Conservation (phyloP, 2,797 vertebrate genomes). For the Lithobates pipiens region DNA sequence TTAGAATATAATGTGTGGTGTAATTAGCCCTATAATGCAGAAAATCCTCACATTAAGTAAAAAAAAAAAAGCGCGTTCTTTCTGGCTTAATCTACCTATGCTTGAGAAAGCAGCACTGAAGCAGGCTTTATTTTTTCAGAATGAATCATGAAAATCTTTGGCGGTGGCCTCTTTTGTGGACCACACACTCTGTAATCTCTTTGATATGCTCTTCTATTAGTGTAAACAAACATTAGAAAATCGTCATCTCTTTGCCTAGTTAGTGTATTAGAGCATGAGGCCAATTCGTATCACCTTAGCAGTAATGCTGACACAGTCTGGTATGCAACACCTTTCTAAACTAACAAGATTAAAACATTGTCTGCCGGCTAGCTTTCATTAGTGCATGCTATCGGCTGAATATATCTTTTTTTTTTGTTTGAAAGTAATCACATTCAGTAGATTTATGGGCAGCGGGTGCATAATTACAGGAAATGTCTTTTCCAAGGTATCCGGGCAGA, state of each 20-base stretch:
- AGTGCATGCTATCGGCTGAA: constrained; percentile 34
- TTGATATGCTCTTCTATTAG: constrained; percentile 74
- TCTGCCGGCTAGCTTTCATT: constrained; percentile 16
- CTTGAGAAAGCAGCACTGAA: constrained; percentile 49
- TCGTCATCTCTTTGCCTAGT: constrained; percentile 67
- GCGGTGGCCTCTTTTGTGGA: constrained; percentile 76
- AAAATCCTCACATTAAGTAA: constrained; percentile 28
- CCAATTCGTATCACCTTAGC: constrained; percentile 66
- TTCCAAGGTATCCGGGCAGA: constrained; percentile 2
- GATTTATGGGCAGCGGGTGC: constrained; percentile 42
- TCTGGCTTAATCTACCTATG: constrained; percentile 35
- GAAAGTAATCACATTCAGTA: constrained; percentile 22
- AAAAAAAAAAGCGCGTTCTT: constrained; percentile 28
- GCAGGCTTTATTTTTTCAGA: constrained; percentile 71
- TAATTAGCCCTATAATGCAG: constrained; percentile 10
- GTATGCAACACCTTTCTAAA: constrained; percentile 54
- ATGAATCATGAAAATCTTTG: constrained; percentile 73
- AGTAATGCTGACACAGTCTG: constrained; percentile 60
- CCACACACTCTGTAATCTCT: constrained; percentile 74
- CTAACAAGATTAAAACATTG: constrained; percentile 44
- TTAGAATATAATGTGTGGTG: constrained; percentile 8
- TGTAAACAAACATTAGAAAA: constrained; percentile 76
- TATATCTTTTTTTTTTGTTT: constrained; percentile 16
- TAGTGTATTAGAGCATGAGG: constrained; percentile 72
- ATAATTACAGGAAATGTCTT: constrained; percentile 48